phyloP scores from a whole-genome alignment of 2,113 vertebrate genomes.

The Rattus rattus region DNA sequence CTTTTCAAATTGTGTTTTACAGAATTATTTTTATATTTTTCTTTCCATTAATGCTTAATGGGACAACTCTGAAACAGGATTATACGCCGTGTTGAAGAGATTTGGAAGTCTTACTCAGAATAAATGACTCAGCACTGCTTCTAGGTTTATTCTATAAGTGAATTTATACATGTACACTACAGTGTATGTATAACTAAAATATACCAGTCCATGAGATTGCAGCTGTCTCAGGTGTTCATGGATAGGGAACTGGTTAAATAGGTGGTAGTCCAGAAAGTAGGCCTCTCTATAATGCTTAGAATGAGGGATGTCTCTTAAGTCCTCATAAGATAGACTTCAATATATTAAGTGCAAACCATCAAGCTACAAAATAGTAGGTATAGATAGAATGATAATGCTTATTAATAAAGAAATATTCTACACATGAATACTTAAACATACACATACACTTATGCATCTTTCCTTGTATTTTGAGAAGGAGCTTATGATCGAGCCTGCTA shows the following conservation, averaged over 20 bases:
- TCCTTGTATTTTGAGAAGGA: neutral
- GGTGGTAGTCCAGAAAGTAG: constrained; percentile 22
- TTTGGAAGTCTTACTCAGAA: neutral
- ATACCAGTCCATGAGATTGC: neutral
- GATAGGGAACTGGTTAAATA: neutral
- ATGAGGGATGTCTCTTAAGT: neutral
- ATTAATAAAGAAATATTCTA: neutral
- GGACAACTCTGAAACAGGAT: constrained; percentile 3
- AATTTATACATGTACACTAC: neutral
- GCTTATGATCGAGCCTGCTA: neutral
- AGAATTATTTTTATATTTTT: constrained; percentile 38
- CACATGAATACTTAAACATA: neutral
- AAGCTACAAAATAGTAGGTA: neutral
- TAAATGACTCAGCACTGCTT: neutral
- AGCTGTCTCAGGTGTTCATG: constrained; percentile 11
- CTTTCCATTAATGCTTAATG: neutral
- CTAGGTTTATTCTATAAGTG: neutral
- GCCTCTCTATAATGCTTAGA: neutral
- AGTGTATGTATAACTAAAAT: neutral
- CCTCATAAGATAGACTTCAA: constrained; percentile 16
- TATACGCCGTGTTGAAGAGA: neutral
- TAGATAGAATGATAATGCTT: neutral
- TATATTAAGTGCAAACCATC: neutral
- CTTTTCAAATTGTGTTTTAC: constrained; percentile 27
- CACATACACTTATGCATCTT: neutral